A percentile compares a stretch with the other conserved stretches of the same genome.
phyloP scores from a whole-genome alignment of 2,888 invertebrate genomes.

The Lordiphosa fenestrarum region DNA sequence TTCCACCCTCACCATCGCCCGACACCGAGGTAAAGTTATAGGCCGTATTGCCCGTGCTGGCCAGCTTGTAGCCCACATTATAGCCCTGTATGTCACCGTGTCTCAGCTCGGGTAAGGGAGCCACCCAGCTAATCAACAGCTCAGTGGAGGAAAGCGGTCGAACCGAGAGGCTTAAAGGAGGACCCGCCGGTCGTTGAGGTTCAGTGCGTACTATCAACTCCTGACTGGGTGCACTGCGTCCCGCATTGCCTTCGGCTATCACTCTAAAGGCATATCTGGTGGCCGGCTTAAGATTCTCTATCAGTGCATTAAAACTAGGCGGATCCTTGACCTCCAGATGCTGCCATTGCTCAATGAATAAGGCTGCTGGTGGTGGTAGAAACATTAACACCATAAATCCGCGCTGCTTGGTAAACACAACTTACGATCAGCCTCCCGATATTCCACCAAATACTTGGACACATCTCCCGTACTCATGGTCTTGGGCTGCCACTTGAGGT shows the following conservation, averaged over 20 bases:
- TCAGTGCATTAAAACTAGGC: conserved; percentile 84
- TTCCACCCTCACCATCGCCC: conserved; percentile 86
- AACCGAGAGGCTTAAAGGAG: conserved; percentile 85
- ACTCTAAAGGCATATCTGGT: conserved; percentile 87
- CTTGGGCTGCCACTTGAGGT: conserved; percentile 88
- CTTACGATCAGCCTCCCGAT: conserved; percentile 84
- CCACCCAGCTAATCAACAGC: conserved; percentile 87
- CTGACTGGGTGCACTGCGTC: conserved; percentile 85
- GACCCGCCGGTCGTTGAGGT: conserved; percentile 86
- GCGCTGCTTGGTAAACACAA: conserved; percentile 10
- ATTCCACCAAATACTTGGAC: conserved; percentile 86
- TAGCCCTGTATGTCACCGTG: conserved; percentile 90
- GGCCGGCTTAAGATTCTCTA: conserved; percentile 87
- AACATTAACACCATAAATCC: not conserved
- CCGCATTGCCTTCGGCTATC: conserved; percentile 88
- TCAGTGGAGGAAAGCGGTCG: conserved; percentile 87
- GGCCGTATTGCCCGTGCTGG: conserved; percentile 81
- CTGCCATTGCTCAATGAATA: conserved; percentile 83
- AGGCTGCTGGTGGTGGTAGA: conserved; percentile 42
- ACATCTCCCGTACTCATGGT: conserved; percentile 86
- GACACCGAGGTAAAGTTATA: conserved; percentile 86
- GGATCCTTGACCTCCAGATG: conserved; percentile 85
- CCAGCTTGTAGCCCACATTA: conserved; percentile 83
- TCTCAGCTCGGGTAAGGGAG: conserved; percentile 85
- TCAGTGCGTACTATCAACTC: conserved; percentile 85